These are phyloP conservation scores for Botrylloides violaceus DNA, from an alignment of 23 tunicate genomes.

Conservation along the genomic window DNA sequence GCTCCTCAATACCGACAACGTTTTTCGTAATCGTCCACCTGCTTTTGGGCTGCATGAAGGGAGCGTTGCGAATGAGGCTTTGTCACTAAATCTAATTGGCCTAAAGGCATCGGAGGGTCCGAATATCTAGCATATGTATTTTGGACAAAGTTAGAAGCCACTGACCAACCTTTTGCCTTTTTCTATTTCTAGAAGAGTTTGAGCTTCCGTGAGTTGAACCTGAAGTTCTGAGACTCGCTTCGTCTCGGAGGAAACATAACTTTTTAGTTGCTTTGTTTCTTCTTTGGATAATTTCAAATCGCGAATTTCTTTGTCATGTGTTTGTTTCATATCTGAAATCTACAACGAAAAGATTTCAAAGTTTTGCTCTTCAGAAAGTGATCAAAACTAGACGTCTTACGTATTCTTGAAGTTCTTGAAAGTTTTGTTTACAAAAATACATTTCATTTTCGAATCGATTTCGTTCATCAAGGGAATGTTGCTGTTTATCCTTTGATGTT, in stretches of 20 bases:
- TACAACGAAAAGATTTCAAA: neutral
- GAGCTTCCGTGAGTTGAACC: constrained; percentile 17
- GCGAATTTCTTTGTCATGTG: constrained; percentile 14
- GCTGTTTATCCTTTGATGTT: constrained; percentile 5
- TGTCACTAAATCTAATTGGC: too few species aligned
- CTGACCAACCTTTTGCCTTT: constrained; percentile 20
- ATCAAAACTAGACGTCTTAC: too few species aligned
- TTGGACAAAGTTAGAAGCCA: too few species aligned
- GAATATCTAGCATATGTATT: too few species aligned
- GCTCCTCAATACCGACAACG: too few species aligned
- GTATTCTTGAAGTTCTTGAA: constrained; percentile 4
- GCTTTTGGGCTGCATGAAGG: too few species aligned
- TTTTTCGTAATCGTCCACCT: too few species aligned
- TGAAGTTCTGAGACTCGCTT: constrained; percentile 12
- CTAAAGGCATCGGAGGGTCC: too few species aligned
- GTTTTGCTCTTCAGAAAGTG: too few species aligned
- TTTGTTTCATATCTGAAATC: constrained; percentile 3
- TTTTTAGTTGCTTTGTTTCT: neutral
- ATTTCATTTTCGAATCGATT: constrained; percentile 5
- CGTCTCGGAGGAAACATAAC: constrained; percentile 4
- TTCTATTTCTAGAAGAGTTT: constrained; percentile 7
- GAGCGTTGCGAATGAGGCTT: too few species aligned
- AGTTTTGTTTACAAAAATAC: neutral
- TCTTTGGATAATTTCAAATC: constrained; percentile 2
- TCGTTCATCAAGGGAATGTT: neutral